Percentiles rank a stretch among this genome's conserved stretches.
Evolutionary conservation across 1,140 invertebrate species (phyloP).

Genomic region (Orchesella cincta): DNA sequence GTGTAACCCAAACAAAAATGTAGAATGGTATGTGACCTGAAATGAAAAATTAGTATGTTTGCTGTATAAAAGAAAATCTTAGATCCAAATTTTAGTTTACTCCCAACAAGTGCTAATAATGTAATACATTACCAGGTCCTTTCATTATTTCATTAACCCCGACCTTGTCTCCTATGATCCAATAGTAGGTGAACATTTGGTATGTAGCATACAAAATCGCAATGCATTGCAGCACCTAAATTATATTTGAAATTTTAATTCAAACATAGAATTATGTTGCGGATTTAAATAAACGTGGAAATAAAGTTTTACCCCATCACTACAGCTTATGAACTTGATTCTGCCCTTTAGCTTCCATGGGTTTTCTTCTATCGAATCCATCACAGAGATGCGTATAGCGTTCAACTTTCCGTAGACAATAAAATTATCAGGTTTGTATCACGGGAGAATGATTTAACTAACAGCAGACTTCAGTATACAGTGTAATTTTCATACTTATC

Average conservation of each 20-base stretch:
- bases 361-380: slow-evolving; percentile 27
- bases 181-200: slow-evolving; percentile 11
- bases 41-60: background rate
- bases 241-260: background rate
- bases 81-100: background rate
- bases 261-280: no score
- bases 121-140: background rate
- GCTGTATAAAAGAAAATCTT: background rate
- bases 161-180: background rate
- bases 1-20: slow-evolving; percentile 32
- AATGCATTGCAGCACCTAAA: background rate
- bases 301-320: slow-evolving; percentile 28
- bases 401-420: no score
- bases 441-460: no score
- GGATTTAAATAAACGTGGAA: no score
- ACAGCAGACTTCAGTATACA: no score
- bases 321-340: slow-evolving; percentile 26
- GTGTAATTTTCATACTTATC: no score
- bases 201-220: background rate
- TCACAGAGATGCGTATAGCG: no score
- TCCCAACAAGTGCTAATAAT: background rate
- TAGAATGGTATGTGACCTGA: slow-evolving; percentile 34
- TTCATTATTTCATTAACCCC: slow-evolving; percentile 7
- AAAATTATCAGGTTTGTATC: no score
- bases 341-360: slow-evolving; percentile 37